Evolutionary conservation across 2,888 invertebrate species (phyloP).

Genomic region (Meiosimyza platycephala): DNA sequence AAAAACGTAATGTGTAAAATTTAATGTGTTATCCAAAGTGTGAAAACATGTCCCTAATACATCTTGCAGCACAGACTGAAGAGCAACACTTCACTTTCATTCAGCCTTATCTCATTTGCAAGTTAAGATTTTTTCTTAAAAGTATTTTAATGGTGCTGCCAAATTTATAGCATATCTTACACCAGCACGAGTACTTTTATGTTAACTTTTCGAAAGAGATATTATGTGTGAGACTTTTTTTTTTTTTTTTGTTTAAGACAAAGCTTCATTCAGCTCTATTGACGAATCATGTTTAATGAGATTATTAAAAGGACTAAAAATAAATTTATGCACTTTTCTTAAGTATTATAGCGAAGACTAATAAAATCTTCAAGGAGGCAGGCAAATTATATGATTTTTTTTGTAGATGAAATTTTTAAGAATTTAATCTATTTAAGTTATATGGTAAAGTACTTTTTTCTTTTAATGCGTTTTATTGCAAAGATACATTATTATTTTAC

Average conservation of each 20-base stretch:
- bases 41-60: background rate
- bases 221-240: background rate
- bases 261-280: too few relatives aligned
- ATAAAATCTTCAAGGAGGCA: too few relatives aligned
- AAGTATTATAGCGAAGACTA: too few relatives aligned
- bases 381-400: too few relatives aligned
- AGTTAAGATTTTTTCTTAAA: conserved; percentile 10
- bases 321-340: background rate
- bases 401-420: too few relatives aligned
- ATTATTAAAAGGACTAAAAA: background rate
- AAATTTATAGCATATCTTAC: background rate
- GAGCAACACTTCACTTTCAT: background rate
- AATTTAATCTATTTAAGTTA: too few relatives aligned
- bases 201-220: background rate
- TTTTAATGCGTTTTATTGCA: too few relatives aligned
- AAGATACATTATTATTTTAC: too few relatives aligned
- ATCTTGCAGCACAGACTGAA: background rate
- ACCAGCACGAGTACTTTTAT: background rate
- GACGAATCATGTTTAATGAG: background rate
- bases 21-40: conserved; percentile 8
- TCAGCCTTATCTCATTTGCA: conserved; percentile 18
- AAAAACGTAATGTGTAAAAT: conserved; percentile 14
- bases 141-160: conserved; percentile 7
- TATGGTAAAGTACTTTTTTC: too few relatives aligned
- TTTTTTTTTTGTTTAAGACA: too few relatives aligned